Evolutionary conservation across 1,140 invertebrate species (phyloP).

Genomic region (Macrocentrus cingulum): DNA sequence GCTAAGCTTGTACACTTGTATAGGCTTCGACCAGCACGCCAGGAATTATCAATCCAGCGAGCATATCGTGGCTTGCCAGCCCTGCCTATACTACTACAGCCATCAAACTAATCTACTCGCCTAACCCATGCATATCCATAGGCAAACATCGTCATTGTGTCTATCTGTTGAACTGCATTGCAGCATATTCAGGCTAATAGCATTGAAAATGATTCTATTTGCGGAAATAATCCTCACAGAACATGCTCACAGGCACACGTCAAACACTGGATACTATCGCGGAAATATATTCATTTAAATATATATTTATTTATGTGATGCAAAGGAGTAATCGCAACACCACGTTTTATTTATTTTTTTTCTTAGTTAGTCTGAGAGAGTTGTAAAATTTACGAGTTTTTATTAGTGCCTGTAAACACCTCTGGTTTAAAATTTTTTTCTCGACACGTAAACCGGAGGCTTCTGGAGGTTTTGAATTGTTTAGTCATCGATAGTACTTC

Average conservation of each 20-base stretch:
- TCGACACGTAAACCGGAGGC: no score
- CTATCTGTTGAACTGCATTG: slow-evolving; percentile 40
- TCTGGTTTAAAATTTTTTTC: no score
- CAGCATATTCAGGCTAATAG: slow-evolving; percentile 38
- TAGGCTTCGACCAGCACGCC: slow-evolving; percentile 5
- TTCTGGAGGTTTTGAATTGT: no score
- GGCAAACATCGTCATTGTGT: slow-evolving; percentile 44
- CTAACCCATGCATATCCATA: slow-evolving; percentile 33
- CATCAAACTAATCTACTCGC: slow-evolving; percentile 43
- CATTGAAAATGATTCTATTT: slow-evolving; percentile 47
- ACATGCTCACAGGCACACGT: not conserved
- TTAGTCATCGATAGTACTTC: no score
- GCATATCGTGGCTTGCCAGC: slow-evolving; percentile 43
- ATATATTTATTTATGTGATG: no score
- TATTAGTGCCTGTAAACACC: no score
- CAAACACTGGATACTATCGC: no score
- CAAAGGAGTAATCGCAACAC: no score
- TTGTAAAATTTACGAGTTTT: no score
- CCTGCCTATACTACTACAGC: slow-evolving; percentile 25
- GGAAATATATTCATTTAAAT: no score
- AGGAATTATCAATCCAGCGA: slow-evolving; percentile 44
- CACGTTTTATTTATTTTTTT: no score
- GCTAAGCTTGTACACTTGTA: slow-evolving; percentile 20
- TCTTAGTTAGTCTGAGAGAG: no score
- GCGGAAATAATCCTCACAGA: slow-evolving; percentile 39